Evolutionary conservation across 2,113 vertebrate genomes (phyloP).

Genomic region (pig (Sus scrofa)): DNA sequence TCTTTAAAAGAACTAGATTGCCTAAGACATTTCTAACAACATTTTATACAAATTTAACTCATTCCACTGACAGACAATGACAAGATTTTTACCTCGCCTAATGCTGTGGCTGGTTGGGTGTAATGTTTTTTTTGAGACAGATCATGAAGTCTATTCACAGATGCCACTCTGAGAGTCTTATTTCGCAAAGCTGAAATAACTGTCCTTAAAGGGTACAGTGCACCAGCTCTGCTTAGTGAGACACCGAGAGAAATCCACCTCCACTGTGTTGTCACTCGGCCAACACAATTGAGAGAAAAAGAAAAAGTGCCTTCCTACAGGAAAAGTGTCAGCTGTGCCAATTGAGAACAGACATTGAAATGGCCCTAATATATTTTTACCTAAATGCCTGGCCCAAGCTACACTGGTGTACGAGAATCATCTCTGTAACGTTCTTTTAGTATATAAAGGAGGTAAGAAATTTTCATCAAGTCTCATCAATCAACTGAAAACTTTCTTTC

Average conservation of each 20-base stretch:
- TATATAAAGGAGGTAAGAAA: conserved; percentile 64
- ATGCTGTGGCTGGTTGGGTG: neutral
- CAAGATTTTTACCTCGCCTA: neutral
- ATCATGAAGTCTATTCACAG: conserved; percentile 54
- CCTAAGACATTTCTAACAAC: conserved; percentile 45
- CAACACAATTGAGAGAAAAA: neutral
- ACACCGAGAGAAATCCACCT: neutral
- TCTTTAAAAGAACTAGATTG: conserved; percentile 53
- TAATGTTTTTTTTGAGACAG: conserved; percentile 40
- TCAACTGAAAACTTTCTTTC: conserved; percentile 75
- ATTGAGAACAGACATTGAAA: conserved; percentile 2
- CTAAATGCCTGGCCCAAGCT: neutral
- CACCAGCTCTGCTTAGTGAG: neutral
- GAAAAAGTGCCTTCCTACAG: neutral
- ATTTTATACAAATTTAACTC: conserved; percentile 61
- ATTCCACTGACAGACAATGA: conserved; percentile 44
- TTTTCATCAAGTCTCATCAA: conserved; percentile 75
- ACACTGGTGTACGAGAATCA: neutral
- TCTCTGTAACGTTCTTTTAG: conserved; percentile 58
- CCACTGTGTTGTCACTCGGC: conserved; percentile 11
- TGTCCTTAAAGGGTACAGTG: conserved; percentile 18
- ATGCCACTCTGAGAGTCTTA: conserved; percentile 27
- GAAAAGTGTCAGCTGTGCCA: neutral
- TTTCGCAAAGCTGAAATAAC: conserved; percentile 53
- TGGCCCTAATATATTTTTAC: neutral